These are phyloP conservation scores for Nasua narica DNA, from an alignment of 2,797 vertebrate genomes.

Conservation along the genomic window DNA sequence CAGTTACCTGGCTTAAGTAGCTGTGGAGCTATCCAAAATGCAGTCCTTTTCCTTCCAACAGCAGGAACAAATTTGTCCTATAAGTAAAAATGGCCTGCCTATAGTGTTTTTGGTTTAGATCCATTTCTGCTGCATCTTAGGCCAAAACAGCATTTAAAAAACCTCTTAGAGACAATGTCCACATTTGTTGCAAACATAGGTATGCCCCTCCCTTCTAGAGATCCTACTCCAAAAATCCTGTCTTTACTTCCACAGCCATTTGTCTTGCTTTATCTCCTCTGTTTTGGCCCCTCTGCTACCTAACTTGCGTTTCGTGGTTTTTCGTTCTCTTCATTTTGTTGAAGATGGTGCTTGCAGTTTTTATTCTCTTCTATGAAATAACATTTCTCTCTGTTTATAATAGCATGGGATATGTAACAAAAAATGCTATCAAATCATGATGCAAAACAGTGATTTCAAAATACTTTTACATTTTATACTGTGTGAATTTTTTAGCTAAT, in stretches of 20 bases:
- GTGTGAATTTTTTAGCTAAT: neutral
- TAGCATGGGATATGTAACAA: neutral
- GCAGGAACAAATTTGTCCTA: neutral
- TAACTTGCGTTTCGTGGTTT: neutral
- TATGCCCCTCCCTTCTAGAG: neutral
- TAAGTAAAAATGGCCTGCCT: neutral
- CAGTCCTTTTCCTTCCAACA: neutral
- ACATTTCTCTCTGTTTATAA: neutral
- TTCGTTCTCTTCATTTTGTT: neutral
- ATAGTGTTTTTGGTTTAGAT: neutral
- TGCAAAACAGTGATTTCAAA: neutral
- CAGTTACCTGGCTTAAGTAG: neutral
- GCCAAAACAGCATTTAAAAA: neutral
- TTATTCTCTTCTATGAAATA: neutral
- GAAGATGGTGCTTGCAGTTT: neutral
- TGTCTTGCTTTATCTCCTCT: neutral
- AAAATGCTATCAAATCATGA: neutral
- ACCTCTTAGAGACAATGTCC: neutral
- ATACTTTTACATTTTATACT: neutral
- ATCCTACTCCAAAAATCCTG: neutral
- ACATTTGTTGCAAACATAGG: neutral
- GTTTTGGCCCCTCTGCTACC: neutral
- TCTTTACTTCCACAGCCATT: neutral
- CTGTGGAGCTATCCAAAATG: neutral
- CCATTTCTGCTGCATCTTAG: neutral